Evolutionary conservation across 2,113 vertebrate species (phyloP), one percentile per base, ranked within the genome.

Genomic region (Lagopus leucura): DNA sequence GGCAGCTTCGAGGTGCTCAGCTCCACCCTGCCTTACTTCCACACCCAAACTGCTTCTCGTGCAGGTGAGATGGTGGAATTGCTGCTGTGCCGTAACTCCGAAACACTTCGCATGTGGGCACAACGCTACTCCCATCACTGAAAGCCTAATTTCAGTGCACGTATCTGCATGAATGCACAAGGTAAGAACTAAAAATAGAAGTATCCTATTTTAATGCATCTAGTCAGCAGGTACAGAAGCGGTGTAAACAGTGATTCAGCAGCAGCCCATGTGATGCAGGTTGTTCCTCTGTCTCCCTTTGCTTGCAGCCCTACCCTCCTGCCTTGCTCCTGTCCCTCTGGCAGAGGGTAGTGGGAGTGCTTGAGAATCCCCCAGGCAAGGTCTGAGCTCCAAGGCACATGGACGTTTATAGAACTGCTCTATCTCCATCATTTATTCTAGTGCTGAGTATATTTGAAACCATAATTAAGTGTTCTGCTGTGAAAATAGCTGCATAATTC

Each of bases 181-280:
- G 88, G 94, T 93, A 96, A 77, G 73, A 27, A 61, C 96, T 96
- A 94, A 94, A 95, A 90, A 95, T 96, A 96, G 92, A 90, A 40
- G 57, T 21, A 94, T 66, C 65, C 92, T 90, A 93, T 93, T 96
- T 96, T 91, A 83, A 86, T 6, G 43, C 86, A 82, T 78, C 4
- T 0, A 93, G 83, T 93, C 93, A 96, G 95, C 88, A 96, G 95
- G 93, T 94, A 95, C 24, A 3, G 86, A 84, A 90, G 36, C 77
- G 50, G 90, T 38, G 43, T 78, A 90, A 96, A 90, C 90, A 88
- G 93, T 96, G 95, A 96, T 84, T 96, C 93, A 96, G 95, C 95
- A 96, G 61, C 25, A 84, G 70, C 43, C 64, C 2, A 1, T 5
- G 5, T 65, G 83, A 93, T 86, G 86, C 47, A 28, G 57, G 65